Base-by-base conservation (phyloP, 2,888 invertebrate genomes). In the Oscheius sp. region DNA sequence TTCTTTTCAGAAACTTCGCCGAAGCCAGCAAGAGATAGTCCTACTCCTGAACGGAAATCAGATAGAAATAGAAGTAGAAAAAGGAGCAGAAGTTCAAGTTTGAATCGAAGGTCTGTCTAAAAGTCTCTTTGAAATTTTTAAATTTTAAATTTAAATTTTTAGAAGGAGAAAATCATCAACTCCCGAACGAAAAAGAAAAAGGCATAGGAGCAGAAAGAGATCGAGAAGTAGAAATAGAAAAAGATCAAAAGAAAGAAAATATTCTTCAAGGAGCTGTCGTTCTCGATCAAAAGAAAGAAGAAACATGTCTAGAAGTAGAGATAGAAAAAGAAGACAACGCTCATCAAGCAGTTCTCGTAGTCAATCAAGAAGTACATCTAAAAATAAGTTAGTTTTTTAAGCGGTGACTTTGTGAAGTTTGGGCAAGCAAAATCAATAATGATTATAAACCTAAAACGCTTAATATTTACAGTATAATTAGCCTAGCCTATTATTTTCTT, bases 251-350 rank as follows among this genome's bases (percentile, higher is more conserved):
- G 29, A 46, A 15, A 4, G 61, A 10, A 61, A 45, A 42, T 25
- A n/a, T 42, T 29, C 25, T 25, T 23, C 39, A n/a, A n/a, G n/a
- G 3, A 15, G 15, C 17, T 12, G 45, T 50, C 63, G 20, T 25
- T 52, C 46, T 0, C 50, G 70, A 12, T 72, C 74, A 0, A 52
- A 65, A 57, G 65, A 65, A 65, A 64, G 70, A 10, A n/a, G n/a
- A 33, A 64, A 25, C 53, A 57, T 52, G 10, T 52, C 65, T 17
- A 68, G 71, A 63, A 45, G 37, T 4, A 45, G 50, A 3, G 20
- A 37, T 20, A 42, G 46, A 15, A 42, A 17, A 12, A 3, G 27
- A 61, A 37, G 20, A 27, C 23, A 17, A 12, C 8, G 34, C 17
- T 27, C 23, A 20, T 17, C 20, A 57, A 57, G 34, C 17, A 57